A percentile compares a stretch with the other conserved stretches of the same genome.
Evolutionary conservation across 2,888 invertebrate genomes (phyloP).

Genomic region (Troides aeacus): DNA sequence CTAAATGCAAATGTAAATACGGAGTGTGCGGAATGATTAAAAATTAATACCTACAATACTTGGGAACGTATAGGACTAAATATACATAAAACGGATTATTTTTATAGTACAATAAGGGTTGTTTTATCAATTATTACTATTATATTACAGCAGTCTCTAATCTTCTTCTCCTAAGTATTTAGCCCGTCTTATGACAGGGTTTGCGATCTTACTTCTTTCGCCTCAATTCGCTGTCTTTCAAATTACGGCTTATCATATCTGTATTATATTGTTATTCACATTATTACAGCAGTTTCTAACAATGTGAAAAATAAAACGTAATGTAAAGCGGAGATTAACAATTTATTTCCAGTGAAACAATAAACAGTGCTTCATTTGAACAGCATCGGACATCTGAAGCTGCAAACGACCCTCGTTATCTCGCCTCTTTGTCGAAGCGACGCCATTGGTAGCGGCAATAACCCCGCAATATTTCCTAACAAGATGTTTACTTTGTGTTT

Average conservation of each 20-base stretch:
- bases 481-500: conserved; percentile 16
- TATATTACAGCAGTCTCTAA: too few species aligned
- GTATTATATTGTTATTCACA: too few species aligned
- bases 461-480: conserved; percentile 24
- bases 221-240: too few species aligned
- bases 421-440: conserved; percentile 10
- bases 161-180: too few species aligned
- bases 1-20: conserved; percentile 9
- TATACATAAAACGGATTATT: not conserved
- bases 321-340: not conserved
- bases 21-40: not conserved
- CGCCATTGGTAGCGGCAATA: conserved; percentile 17
- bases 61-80: not conserved
- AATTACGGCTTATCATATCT: too few species aligned
- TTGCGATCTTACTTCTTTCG: too few species aligned
- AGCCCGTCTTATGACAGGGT: too few species aligned
- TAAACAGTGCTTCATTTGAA: not conserved
- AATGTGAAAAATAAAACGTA: not conserved
- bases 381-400: conserved; percentile 1
- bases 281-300: not conserved
- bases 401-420: conserved; percentile 17
- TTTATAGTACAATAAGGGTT: not conserved
- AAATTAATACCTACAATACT: not conserved
- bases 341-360: not conserved
- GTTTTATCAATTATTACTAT: too few species aligned